Conservation (phyloP, 1,140 invertebrate species). For the Ceratoteleas bidentatus region DNA sequence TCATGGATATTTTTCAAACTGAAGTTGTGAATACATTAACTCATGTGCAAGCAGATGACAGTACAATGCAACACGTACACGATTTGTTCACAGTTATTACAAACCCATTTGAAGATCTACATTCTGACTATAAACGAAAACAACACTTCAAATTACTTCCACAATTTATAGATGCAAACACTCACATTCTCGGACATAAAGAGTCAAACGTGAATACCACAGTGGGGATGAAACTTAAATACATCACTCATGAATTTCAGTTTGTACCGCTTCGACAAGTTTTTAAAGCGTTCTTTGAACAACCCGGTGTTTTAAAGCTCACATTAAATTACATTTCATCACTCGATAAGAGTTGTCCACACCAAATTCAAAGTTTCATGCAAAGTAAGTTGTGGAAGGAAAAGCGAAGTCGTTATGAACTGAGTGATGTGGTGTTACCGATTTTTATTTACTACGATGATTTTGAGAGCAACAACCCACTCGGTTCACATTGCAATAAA, state of each 20-base stretch:
- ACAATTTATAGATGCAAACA: background rate
- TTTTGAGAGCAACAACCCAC: conserved; percentile 1
- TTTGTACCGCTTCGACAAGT: conserved; percentile 4
- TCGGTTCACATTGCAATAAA: conserved; percentile 1
- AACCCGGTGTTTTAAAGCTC: background rate
- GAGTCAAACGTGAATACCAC: background rate
- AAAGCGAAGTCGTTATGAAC: background rate
- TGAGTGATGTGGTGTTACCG: background rate
- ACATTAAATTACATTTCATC: background rate
- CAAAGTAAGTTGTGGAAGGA: background rate
- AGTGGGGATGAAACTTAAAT: background rate
- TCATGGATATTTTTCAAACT: conserved; percentile 1
- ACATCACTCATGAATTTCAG: background rate
- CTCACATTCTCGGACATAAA: background rate
- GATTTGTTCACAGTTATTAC: background rate
- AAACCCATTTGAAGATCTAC: background rate
- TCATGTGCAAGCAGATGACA: background rate
- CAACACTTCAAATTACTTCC: conserved; percentile 1
- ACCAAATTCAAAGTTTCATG: background rate
- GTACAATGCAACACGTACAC: background rate
- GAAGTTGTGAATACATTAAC: background rate
- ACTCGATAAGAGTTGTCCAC: background rate
- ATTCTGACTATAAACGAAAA: background rate
- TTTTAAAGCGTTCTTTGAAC: conserved; percentile 2
- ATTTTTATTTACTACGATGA: background rate